A percentile compares a stretch with the other conserved stretches of the same genome.
These are phyloP conservation scores for Gisinianus flammeolus DNA, from an alignment of 2,888 invertebrate species.

Conservation along the genomic window DNA sequence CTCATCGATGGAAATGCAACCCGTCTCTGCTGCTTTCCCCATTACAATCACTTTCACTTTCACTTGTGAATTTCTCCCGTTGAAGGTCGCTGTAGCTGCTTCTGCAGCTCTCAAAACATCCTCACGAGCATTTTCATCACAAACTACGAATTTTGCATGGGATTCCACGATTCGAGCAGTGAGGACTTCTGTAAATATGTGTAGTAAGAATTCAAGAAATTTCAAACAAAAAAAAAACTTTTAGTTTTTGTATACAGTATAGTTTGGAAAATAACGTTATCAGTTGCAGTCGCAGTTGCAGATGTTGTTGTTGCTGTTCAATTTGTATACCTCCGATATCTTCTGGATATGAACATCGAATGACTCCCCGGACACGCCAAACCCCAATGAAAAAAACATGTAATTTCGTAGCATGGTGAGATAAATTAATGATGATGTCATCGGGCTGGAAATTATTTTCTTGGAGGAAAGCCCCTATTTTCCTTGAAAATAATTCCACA, in stretches of 20 bases:
- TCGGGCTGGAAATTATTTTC: constrained; percentile 45
- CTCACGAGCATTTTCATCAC: constrained; percentile 1
- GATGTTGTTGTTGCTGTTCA: no score
- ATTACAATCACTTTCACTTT: background rate
- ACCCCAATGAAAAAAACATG: constrained; percentile 52
- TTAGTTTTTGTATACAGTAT: background rate
- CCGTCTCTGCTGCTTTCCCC: constrained; percentile 7
- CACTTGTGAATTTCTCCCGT: background rate
- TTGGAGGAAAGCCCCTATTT: constrained; percentile 41
- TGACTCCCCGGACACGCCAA: constrained; percentile 49
- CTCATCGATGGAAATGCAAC: constrained; percentile 20
- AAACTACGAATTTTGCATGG: constrained; percentile 13
- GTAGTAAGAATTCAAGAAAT: no score
- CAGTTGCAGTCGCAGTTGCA: no score
- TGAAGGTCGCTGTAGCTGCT: background rate
- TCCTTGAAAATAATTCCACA: constrained; percentile 33
- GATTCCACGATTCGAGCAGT: background rate
- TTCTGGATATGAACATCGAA: constrained; percentile 51
- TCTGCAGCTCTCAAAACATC: constrained; percentile 3
- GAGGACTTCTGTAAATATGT: background rate
- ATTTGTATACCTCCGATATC: constrained; percentile 46
- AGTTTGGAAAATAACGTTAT: no score
- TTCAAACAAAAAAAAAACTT: background rate
- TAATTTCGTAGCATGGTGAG: constrained; percentile 45
- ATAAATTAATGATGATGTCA: constrained; percentile 47